phyloP scores from a whole-genome alignment of 2,888 invertebrate genomes.

The Drosophila ustulata region DNA sequence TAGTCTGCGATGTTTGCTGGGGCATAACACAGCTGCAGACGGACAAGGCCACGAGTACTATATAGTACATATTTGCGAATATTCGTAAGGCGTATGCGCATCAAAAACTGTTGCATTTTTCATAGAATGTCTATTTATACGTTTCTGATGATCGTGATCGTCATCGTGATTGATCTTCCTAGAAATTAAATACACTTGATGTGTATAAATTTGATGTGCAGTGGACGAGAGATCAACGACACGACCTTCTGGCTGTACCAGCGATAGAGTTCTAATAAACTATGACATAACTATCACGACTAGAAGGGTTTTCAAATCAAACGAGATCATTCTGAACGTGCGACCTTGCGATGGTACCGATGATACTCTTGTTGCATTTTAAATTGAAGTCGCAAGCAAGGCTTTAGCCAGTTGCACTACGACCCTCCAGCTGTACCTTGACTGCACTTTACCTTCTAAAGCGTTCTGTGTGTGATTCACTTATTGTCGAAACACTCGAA shows the following conservation, averaged over 20 bases:
- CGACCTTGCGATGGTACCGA: not conserved
- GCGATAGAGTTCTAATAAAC: too few relatives aligned
- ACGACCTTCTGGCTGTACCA: too few relatives aligned
- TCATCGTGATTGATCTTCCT: slow-evolving; percentile 13
- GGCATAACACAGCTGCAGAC: slow-evolving; percentile 20
- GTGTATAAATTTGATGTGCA: not conserved
- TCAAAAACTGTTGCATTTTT: slow-evolving; percentile 9
- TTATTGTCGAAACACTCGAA: not conserved
- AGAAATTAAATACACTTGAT: not conserved
- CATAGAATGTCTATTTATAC: slow-evolving; percentile 11
- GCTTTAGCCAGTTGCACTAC: too few relatives aligned
- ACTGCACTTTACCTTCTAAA: not conserved
- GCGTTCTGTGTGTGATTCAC: slow-evolving; percentile 2
- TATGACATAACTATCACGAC: too few relatives aligned
- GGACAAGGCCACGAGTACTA: slow-evolving; percentile 19
- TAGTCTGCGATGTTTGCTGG: not conserved
- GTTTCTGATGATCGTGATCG: slow-evolving; percentile 1
- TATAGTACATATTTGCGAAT: not conserved
- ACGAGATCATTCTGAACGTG: too few relatives aligned
- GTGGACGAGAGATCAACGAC: too few relatives aligned
- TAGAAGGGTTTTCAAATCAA: too few relatives aligned
- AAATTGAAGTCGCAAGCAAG: too few relatives aligned
- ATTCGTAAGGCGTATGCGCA: not conserved
- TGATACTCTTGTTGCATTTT: too few relatives aligned
- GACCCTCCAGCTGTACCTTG: too few relatives aligned